Evolutionary conservation across 37 sponge, comb jelly and placozoan species (phyloP), one percentile per base, ranked within the genome.

Genomic region (Ianthella basta): DNA sequence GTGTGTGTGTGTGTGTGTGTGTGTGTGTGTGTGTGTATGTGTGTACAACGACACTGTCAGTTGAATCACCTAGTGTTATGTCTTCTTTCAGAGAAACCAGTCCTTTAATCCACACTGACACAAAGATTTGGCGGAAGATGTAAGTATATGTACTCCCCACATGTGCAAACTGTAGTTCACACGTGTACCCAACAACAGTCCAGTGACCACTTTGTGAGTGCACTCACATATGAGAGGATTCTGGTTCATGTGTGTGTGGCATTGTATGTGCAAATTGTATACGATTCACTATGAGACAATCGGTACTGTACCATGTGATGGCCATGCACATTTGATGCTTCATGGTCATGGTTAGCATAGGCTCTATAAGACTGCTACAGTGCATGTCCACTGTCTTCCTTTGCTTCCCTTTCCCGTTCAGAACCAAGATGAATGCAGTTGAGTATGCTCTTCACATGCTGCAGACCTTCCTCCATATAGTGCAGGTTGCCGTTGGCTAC

Each of bases 401-500:
- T 10, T 13, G 29, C 64, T 61, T 61, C 29, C 29, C 10, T 27
- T 61, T 61, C 64, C 29, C 64, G 3, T n/a, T 5, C 64, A 61
- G 64, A n/a, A 61, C 64, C 29, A n/a, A 61, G 24, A 61, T 61
- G 29, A 61, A 61, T 10, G 14, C 27, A 12, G 29, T 29, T 29
- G 64, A 75, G 25, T 20, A 53, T 41, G 44, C n/a, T 53, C 78
- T 88, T 77, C 93, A 90, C 55, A 2, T 88, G 41, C 14, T 90
- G 39, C 96, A 89, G 86, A 73, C 85, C n/a, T 16, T 78, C 4
- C 86, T 97, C 29, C 95, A 93, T 37, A 72, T 91, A 39, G 55
- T 97, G 1, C 88, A 92, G 69, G 87, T 95, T 0, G 91, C 86
- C 13, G 38, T 89, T 61, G 95, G 88, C 70, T 97, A 95, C 84